phyloP scores from a whole-genome alignment of 2,797 vertebrate species.

The Oreonectes daqikongensis region DNA sequence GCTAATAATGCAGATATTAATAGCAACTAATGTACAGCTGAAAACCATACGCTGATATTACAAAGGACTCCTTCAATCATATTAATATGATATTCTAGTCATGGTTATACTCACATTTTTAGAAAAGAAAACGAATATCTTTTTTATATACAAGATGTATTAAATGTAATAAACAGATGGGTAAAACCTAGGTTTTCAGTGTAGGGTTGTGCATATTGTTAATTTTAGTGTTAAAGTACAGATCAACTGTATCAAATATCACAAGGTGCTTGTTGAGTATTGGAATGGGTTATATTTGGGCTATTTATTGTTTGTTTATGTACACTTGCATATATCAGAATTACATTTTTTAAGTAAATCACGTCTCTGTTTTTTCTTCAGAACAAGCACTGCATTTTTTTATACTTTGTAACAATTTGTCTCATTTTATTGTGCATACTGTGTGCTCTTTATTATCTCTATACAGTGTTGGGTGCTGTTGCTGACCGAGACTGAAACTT shows the following conservation, averaged over 20 bases:
- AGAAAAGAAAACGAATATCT: neutral
- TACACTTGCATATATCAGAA: neutral
- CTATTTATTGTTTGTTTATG: neutral
- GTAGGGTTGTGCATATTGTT: slow-evolving; percentile 1
- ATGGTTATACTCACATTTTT: neutral
- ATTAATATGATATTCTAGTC: neutral
- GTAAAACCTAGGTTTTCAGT: slow-evolving; percentile 11
- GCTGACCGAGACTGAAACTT: neutral
- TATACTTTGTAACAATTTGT: neutral
- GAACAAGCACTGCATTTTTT: neutral
- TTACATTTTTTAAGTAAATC: neutral
- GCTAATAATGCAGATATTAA: slow-evolving; percentile 14
- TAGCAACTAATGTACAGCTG: slow-evolving; percentile 21
- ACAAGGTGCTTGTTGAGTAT: neutral
- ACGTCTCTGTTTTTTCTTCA: neutral
- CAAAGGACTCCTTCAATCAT: neutral
- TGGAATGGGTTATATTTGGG: neutral
- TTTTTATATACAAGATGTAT: slow-evolving; percentile 19
- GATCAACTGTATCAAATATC: neutral
- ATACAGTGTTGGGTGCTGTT: neutral
- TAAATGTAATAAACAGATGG: slow-evolving; percentile 51
- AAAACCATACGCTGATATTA: slow-evolving; percentile 4
- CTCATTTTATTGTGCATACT: neutral
- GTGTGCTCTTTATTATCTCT: neutral
- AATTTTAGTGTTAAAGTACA: neutral